These are phyloP conservation scores for Alsophila aescularia DNA, from an alignment of 2,888 invertebrate genomes.

Conservation along the genomic window DNA sequence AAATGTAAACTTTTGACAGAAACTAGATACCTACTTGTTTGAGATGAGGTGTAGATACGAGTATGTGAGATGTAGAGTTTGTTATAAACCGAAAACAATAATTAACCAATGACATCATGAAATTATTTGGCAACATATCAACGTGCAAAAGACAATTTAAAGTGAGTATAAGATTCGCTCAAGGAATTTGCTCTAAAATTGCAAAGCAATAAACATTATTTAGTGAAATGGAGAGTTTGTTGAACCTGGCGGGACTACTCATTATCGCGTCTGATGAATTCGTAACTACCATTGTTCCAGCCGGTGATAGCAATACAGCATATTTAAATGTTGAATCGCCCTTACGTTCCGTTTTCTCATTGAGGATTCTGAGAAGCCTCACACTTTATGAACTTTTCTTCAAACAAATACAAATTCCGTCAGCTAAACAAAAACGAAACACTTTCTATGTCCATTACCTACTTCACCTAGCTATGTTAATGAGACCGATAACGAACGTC, in stretches of 20 bases:
- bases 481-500: constrained; percentile 25
- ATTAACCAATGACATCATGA: constrained; percentile 20
- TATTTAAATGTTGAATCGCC: constrained; percentile 31
- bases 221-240: constrained; percentile 77
- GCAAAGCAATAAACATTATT: constrained; percentile 60
- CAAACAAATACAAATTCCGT: constrained; percentile 10
- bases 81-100: constrained; percentile 4
- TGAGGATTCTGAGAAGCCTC: neutral
- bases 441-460: constrained; percentile 26
- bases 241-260: constrained; percentile 80
- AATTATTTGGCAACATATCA: constrained; percentile 58
- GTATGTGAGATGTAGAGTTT: neutral
- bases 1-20: neutral
- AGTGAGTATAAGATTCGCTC: constrained; percentile 49
- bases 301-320: constrained; percentile 54
- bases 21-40: no score
- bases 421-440: constrained; percentile 6
- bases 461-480: constrained; percentile 32
- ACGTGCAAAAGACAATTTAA: constrained; percentile 54
- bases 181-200: constrained; percentile 60
- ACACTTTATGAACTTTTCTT: neutral
- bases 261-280: constrained; percentile 81
- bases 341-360: neutral
- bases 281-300: constrained; percentile 74
- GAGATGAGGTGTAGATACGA: no score